Evolutionary conservation across 2,113 vertebrate species (phyloP), one percentile per base, ranked within the genome.

Genomic region (Neopipo cinnamomea): DNA sequence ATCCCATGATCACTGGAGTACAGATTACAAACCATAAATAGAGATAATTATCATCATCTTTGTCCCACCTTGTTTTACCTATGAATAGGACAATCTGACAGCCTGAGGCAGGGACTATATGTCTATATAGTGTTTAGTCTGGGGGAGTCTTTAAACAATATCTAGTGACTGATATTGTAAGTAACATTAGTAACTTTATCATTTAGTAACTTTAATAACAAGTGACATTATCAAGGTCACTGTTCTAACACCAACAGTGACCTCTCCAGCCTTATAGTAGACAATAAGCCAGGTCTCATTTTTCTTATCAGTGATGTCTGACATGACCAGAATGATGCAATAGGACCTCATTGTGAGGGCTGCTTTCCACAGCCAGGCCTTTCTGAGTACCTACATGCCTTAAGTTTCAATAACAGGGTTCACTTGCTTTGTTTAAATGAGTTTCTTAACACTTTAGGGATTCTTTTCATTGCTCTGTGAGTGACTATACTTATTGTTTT

Each of bases 401-500:
- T 47, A 87, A 70, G 31, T 91, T 61, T 82, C 67, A 77, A 63
- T 73, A n/a, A 52, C 14, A 46, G 13, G 12, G 46, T 61, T 84
- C 7, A 39, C 50, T 85, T 85, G 39, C 52, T 91, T 77, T 88
- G 47, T 74, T 90, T 90, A 70, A 93, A 86, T 47, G 0, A 88
- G 21, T 88, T 73, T 90, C 35, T 62, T 74, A 77, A 20, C 12
- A 31, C 71, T 83, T 88, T 24, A 73, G 61, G n/a, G 15, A 73
- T 74, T 84, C 27, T 91, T 91, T 90, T 67, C 24, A 37, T 46
- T 67, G 61, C 39, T 59, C 4, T 87, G 17, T 31, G 39, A 76
- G 47, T 85, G 39, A 89, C 86, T 93, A 8, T 76, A 83, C 85
- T 91, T 73, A 83, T 5, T 94, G 16, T 74, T 95, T 93, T 77